Conservation (phyloP, 2,888 invertebrate genomes). For the Microplitis deprimator region DNA sequence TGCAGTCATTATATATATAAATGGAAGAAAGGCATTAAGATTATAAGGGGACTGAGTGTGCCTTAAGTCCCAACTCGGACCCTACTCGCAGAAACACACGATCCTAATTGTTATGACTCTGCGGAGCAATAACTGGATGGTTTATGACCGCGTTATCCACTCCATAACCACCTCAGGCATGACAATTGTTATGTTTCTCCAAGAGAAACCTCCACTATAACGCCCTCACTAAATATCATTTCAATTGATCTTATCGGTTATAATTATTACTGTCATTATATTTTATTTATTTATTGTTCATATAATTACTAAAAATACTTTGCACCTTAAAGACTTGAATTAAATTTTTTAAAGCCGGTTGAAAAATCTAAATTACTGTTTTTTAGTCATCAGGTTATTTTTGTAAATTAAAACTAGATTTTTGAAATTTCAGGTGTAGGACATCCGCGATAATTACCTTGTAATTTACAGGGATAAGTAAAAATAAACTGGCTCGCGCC, state of each 20-base stretch:
- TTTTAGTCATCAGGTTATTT: too few relatives aligned
- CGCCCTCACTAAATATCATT: background rate
- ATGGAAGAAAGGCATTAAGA: slow-evolving; percentile 13
- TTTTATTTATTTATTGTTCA: background rate
- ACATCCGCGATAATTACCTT: slow-evolving; percentile 56
- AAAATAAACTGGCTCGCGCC: slow-evolving; percentile 50
- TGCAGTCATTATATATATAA: background rate
- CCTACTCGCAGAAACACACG: slow-evolving; percentile 43
- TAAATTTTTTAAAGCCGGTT: too few relatives aligned
- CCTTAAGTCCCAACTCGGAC: background rate
- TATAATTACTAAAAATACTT: background rate
- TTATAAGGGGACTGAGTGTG: background rate
- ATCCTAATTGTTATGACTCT: slow-evolving; percentile 63
- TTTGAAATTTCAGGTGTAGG: background rate
- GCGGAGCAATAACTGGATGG: slow-evolving; percentile 53
- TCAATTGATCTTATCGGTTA: background rate
- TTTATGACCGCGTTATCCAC: slow-evolving; percentile 53
- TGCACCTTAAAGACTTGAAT: background rate
- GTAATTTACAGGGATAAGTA: slow-evolving; percentile 61
- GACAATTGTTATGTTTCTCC: slow-evolving; percentile 58
- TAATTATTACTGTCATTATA: background rate
- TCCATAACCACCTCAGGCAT: slow-evolving; percentile 54
- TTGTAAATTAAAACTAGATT: background rate
- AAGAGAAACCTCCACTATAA: background rate
- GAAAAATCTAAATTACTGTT: too few relatives aligned